Conservation (phyloP, 1,140 invertebrate species). For the Mycetomoellerius zeteki region DNA sequence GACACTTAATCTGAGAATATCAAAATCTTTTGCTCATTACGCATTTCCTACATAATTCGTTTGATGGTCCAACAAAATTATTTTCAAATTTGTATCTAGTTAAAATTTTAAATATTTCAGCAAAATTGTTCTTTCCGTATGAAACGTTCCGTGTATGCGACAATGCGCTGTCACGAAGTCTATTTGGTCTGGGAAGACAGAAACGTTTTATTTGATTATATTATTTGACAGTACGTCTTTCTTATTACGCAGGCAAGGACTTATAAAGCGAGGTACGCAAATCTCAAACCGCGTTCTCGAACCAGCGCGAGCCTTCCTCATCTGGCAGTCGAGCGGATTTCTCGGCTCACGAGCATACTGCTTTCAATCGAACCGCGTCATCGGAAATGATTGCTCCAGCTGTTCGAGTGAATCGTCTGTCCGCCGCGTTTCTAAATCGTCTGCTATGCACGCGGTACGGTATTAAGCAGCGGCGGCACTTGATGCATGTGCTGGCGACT, state of each 20-base stretch:
- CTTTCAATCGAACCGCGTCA: conserved; percentile 80
- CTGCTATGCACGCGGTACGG: neutral
- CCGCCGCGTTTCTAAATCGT: conserved; percentile 58
- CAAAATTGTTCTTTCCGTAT: too few relatives aligned
- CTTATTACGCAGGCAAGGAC: neutral
- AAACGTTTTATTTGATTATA: neutral
- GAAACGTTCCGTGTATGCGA: neutral
- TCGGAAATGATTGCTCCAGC: conserved; percentile 80
- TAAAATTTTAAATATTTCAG: too few relatives aligned
- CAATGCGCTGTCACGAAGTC: neutral
- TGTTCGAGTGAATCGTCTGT: conserved; percentile 75
- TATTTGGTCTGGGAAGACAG: neutral
- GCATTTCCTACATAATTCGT: too few relatives aligned
- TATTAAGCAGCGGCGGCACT: conserved; percentile 21
- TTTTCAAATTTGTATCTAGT: too few relatives aligned
- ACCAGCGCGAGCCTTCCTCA: neutral
- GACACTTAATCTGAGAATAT: too few relatives aligned
- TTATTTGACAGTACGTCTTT: conserved; percentile 17
- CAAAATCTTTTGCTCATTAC: too few relatives aligned
- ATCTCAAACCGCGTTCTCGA: neutral
- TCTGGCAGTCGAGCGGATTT: conserved; percentile 35
- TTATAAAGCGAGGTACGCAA: neutral
- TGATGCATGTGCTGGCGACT: conserved; percentile 17
- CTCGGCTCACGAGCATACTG: conserved; percentile 59
- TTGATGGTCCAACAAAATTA: too few relatives aligned